Base-by-base conservation (phyloP, 2,797 vertebrate species). In the Poecilia gillii region DNA sequence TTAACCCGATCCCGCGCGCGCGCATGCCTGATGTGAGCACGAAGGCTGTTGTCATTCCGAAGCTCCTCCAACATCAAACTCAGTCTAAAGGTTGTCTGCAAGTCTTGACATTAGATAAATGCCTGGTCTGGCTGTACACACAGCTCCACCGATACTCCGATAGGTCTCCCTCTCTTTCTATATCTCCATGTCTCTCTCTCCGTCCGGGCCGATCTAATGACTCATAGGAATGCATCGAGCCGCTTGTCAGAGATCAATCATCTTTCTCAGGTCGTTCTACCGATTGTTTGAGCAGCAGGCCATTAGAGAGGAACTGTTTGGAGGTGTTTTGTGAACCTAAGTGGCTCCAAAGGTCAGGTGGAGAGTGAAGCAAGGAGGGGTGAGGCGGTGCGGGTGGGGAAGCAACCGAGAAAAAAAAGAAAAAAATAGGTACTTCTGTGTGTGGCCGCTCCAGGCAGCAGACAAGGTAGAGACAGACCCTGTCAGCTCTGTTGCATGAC, bases 191-290 rank as follows among this genome's bases (percentile, higher is more conserved):
- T 82, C 80, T 85, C 90, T 84, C 88, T 79, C 89, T 92, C 91
- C 85, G 80, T 94, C 93, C 85, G 76, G 93, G 88, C 93, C 91
- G 93, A 94, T 95, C 94, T 96, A 96, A 96, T 96, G 95, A 96
- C 95, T 95, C 94, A 93, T 90, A 93, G 95, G 92, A 93, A 94
- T 92, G 93, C 94, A 95, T 95, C 91, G 94, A 95, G 94, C 94
- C 75, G 93, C 94, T 94, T 96, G 95, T 96, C 95, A 94, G 95
- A 95, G 95, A 96, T 96, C 96, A 96, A 96, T 96, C 96, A 96
- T 95, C 91, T 95, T 92, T 91, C 94, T 95, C 94, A 92, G 94
- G 92, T 93, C 93, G 90, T 95, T 95, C 92, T 92, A 95, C 91
- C 94, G 92, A 95, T 95, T 96, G 95, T 96, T 96, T 96, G 95